These are phyloP conservation scores for Stichodactyla helianthus DNA, from an alignment of 64 coral and sea anemone species.

Conservation along the genomic window DNA sequence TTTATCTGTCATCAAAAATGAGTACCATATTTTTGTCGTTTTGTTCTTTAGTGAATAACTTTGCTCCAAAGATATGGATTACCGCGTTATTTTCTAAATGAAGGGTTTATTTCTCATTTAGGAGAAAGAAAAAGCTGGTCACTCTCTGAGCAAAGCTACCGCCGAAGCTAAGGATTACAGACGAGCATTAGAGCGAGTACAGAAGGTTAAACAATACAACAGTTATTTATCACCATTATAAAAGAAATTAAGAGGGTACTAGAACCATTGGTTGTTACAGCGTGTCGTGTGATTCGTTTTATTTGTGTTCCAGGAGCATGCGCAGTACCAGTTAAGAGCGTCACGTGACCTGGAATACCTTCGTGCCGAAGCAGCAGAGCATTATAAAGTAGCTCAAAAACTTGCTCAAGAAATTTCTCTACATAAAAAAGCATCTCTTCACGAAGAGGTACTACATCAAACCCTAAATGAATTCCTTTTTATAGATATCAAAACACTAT, in stretches of 20 bases:
- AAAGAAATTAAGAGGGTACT: too few species aligned
- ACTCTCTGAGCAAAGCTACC: background rate
- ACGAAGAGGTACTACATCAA: background rate
- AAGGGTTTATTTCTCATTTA: background rate
- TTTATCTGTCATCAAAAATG: too few species aligned
- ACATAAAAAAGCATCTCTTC: background rate
- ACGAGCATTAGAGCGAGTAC: background rate
- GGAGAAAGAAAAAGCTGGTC: background rate
- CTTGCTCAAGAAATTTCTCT: background rate
- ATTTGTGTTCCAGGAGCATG: constrained; percentile 11
- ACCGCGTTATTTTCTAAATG: too few species aligned
- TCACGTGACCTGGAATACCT: constrained; percentile 16
- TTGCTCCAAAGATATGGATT: too few species aligned
- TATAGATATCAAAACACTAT: too few species aligned
- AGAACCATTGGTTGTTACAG: too few species aligned
- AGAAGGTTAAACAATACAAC: background rate
- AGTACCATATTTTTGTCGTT: too few species aligned
- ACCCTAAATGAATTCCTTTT: too few species aligned
- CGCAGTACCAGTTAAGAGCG: background rate
- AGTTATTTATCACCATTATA: too few species aligned
- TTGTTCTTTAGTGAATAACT: too few species aligned
- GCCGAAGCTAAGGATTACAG: constrained; percentile 6
- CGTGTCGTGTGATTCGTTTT: background rate
- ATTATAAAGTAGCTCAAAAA: background rate
- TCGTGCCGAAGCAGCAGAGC: constrained; percentile 6